Evolutionary conservation across 2,888 invertebrate genomes (phyloP).

Genomic region (Oscheius sp.): DNA sequence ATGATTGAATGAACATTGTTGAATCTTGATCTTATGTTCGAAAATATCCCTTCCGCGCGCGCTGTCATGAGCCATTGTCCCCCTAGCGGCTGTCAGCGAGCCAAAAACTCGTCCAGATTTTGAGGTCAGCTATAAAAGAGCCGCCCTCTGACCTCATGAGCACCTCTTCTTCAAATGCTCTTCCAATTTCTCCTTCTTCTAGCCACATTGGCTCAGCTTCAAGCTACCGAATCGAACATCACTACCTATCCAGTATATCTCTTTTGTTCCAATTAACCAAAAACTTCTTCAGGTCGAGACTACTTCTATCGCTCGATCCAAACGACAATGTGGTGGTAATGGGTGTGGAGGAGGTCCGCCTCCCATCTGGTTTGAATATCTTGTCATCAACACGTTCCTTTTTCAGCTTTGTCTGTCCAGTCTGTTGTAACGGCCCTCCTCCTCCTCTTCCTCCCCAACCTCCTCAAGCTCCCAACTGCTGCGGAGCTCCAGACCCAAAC

Average conservation of each 20-base stretch:
- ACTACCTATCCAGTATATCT: conserved; percentile 3
- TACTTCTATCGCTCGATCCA: conserved; percentile 18
- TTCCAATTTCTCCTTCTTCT: conserved; percentile 1
- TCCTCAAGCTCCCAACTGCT: conserved; percentile 37
- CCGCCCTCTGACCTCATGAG: conserved; percentile 15
- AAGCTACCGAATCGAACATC: background rate
- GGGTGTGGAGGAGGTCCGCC: conserved; percentile 24
- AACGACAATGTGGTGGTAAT: conserved; percentile 23
- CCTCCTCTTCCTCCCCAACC: conserved; percentile 38
- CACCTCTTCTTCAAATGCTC: conserved; percentile 18
- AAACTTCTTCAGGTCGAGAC: background rate
- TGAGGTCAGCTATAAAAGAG: conserved; percentile 10
- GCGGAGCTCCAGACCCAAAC: conserved; percentile 48
- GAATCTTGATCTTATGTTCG: conserved; percentile 11
- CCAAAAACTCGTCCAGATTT: conserved; percentile 33
- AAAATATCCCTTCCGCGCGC: conserved; percentile 23
- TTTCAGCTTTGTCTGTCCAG: background rate
- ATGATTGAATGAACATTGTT: too few species aligned
- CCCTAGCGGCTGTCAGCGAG: conserved; percentile 26
- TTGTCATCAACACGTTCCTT: background rate
- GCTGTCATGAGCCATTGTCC: conserved; percentile 26
- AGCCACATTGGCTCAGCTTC: background rate
- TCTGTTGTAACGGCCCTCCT: conserved; percentile 16
- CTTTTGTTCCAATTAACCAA: background rate
- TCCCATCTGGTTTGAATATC: conserved; percentile 28